Base-by-base conservation (phyloP, 2,113 vertebrate genomes). In the Labeo catla region DNA sequence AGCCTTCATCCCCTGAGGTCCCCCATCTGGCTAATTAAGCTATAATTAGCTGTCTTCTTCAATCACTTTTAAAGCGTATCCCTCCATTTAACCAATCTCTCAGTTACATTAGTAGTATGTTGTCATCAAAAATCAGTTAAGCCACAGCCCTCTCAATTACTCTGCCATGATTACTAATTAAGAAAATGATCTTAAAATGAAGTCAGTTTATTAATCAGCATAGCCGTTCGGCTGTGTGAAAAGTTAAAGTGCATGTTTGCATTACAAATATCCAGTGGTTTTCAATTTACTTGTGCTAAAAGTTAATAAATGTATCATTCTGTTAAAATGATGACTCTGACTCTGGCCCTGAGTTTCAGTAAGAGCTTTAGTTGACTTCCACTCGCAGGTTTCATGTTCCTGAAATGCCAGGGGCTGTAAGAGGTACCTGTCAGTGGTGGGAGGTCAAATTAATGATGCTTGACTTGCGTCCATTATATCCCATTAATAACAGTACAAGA, bases 401-500 rank as follows among this genome's bases (percentile, higher is more conserved):
- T 77, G 73, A 90, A 89, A 76, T 9, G 85, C 90, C 86, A 85
- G 87, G 88, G 92, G 90, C 78, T 68, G 81, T 73, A 72, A 89
- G 87, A 87, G 43, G 70, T 84, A 90, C 84, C 88, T 90, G 90
- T 88, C 88, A 89, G 61, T 88, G 74, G 81, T 91, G 86, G 86
- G 86, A 74, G 76, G 83, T 84, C 80, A 86, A 89, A 90, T 87
- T 92, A 92, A 92, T 91, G 91, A 91, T 90, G 88, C 90, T 88
- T 90, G 87, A 92, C 91, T 89, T 83, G 87, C 87, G 85, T 89
- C 91, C 89, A 92, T 92, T 91, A 91, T 85, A 88, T 87, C 86
- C 86, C 89, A 87, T 91, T 91, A 88, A 88, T 80, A 87, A 87
- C 88, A 86, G 76, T 86, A 84, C 85, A 70, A 82, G 70, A 81